Conservation (phyloP, 2,888 invertebrate species). For the Chrysotoxum bicinctum region DNA sequence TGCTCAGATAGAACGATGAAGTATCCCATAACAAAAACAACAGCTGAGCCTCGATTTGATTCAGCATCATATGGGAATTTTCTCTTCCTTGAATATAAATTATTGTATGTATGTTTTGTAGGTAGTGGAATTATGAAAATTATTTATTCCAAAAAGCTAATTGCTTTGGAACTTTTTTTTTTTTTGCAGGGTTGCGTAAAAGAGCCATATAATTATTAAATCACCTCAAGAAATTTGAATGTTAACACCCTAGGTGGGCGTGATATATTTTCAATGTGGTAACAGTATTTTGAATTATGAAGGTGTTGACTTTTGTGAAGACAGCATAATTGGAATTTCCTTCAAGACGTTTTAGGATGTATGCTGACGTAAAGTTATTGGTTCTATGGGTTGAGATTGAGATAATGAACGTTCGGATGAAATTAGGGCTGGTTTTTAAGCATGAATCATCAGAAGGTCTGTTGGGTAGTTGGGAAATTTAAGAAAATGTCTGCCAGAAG, state of each 20-base stretch:
- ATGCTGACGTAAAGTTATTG: neutral
- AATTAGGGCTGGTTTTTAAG: neutral
- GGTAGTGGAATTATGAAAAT: constrained; percentile 61
- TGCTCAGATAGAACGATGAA: neutral
- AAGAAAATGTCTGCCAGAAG: no score
- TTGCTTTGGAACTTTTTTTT: constrained; percentile 42
- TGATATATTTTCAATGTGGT: constrained; percentile 17
- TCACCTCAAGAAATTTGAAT: constrained; percentile 67
- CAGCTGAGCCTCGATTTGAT: constrained; percentile 18
- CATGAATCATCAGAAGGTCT: no score
- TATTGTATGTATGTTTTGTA: no score
- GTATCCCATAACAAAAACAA: neutral
- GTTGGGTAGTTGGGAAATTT: neutral
- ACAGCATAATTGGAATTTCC: constrained; percentile 55
- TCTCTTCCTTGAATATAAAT: no score
- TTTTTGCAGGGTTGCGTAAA: neutral
- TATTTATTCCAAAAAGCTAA: constrained; percentile 61
- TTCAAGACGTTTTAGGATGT: neutral
- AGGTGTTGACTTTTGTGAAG: constrained; percentile 41
- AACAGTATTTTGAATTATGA: constrained; percentile 42
- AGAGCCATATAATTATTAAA: constrained; percentile 51
- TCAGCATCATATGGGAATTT: constrained; percentile 41
- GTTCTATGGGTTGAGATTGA: neutral
- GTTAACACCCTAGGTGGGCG: constrained; percentile 11
- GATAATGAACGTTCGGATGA: neutral